phyloP scores from a whole-genome alignment of 2,888 invertebrate genomes.

The Drosophila leonis region DNA sequence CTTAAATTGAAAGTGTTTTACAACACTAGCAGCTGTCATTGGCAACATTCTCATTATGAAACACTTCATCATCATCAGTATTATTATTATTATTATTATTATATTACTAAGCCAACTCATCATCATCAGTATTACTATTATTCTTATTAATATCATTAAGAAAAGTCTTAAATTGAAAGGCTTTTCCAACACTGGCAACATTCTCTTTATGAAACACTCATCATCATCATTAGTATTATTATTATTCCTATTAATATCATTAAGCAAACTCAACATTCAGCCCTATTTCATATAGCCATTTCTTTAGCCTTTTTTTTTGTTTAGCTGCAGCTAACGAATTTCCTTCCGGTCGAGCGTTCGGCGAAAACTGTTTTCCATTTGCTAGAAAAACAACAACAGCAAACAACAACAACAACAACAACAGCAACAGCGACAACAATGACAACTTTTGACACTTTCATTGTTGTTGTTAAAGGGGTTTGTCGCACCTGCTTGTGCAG shows the following conservation, averaged over 20 bases:
- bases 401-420: background rate
- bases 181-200: slow-evolving; percentile 1
- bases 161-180: background rate
- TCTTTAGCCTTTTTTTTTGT: slow-evolving; percentile 13
- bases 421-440: slow-evolving; percentile 1
- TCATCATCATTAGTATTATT: background rate
- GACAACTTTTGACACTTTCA: slow-evolving; percentile 26
- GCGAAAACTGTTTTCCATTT: slow-evolving; percentile 61
- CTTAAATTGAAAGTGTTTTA: background rate
- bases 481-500: slow-evolving; percentile 19
- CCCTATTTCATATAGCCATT: slow-evolving; percentile 19
- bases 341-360: slow-evolving; percentile 51
- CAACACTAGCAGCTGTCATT: background rate
- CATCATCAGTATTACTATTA: no score
- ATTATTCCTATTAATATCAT: slow-evolving; percentile 17
- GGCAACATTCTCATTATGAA: background rate
- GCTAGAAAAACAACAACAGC: slow-evolving; percentile 41
- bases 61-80: background rate
- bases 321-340: slow-evolving; percentile 56
- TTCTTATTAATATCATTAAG: background rate
- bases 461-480: slow-evolving; percentile 56
- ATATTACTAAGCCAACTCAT: no score
- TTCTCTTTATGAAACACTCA: background rate
- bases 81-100: background rate
- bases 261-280: slow-evolving; percentile 25